These are phyloP conservation scores for Trichonephila inaurata DNA, from an alignment of 1,140 invertebrate genomes.

Conservation along the genomic window DNA sequence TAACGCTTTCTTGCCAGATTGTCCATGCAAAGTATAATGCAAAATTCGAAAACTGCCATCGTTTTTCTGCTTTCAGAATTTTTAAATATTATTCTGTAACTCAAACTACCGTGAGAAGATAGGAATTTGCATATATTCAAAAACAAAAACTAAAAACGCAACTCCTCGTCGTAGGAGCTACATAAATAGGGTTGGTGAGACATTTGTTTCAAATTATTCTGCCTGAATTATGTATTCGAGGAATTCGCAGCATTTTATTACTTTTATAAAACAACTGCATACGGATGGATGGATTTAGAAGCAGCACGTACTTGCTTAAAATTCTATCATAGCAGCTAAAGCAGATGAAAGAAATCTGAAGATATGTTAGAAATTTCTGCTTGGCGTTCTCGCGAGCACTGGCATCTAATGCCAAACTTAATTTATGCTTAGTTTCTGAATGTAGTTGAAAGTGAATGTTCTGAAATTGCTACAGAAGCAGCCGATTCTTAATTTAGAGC, in stretches of 20 bases:
- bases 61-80: neutral
- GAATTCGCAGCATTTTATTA: neutral
- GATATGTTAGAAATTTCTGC: neutral
- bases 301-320: slow-evolving; percentile 32
- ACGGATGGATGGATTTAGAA: neutral
- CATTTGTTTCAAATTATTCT: slow-evolving; percentile 47
- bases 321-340: slow-evolving; percentile 20
- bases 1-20: neutral
- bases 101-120: neutral
- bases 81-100: slow-evolving; percentile 29
- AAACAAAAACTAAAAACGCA: neutral
- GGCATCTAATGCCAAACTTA: neutral
- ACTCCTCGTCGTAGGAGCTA: neutral
- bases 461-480: neutral
- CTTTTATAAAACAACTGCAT: slow-evolving; percentile 10
- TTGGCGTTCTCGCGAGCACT: neutral
- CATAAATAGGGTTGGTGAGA: neutral
- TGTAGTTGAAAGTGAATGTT: neutral
- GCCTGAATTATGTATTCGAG: slow-evolving; percentile 12
- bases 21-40: neutral
- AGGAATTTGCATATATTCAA: slow-evolving; percentile 22
- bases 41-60: neutral
- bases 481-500: neutral
- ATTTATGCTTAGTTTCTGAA: slow-evolving; percentile 7
- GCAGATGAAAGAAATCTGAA: slow-evolving; percentile 1